phyloP scores from a whole-genome alignment of 2,888 invertebrate species.

The Yponomeuta sedellus region DNA sequence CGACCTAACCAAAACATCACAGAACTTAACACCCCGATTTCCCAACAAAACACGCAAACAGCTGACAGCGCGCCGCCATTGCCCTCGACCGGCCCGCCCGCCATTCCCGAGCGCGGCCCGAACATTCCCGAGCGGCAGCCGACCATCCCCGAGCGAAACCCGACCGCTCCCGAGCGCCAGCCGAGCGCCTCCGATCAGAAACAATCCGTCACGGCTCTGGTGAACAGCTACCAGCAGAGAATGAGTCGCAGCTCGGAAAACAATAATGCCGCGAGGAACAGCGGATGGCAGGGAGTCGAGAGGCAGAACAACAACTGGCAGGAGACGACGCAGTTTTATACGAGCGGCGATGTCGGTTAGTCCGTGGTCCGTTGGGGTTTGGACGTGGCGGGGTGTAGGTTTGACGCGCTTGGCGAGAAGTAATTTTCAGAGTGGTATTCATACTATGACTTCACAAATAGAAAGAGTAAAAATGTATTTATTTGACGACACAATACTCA shows the following conservation, averaged over 20 bases:
- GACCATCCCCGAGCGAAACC: slow-evolving; percentile 38
- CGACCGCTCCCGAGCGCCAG: slow-evolving; percentile 26
- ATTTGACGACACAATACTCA: too few species aligned
- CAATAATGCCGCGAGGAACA: slow-evolving; percentile 39
- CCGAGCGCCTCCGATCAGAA: slow-evolving; percentile 26
- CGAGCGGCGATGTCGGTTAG: slow-evolving; percentile 65
- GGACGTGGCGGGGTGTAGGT: slow-evolving; percentile 13
- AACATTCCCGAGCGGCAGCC: slow-evolving; percentile 36
- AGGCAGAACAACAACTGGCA: slow-evolving; percentile 52
- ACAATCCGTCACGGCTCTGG: slow-evolving; percentile 57
- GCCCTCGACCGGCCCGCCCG: slow-evolving; percentile 48
- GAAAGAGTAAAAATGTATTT: too few species aligned
- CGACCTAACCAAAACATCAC: background rate
- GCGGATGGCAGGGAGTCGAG: slow-evolving; percentile 28
- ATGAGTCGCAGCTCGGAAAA: slow-evolving; percentile 39
- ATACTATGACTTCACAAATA: too few species aligned
- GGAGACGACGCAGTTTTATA: slow-evolving; percentile 62
- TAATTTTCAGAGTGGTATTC: too few species aligned
- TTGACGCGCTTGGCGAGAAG: background rate
- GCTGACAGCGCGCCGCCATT: slow-evolving; percentile 50
- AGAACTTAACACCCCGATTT: slow-evolving; percentile 5
- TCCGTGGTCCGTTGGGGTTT: slow-evolving; percentile 22
- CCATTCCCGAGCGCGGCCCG: slow-evolving; percentile 26
- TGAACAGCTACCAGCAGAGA: slow-evolving; percentile 63
- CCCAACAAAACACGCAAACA: slow-evolving; percentile 22